Percentiles rank a stretch among this genome's conserved stretches.
These are phyloP conservation scores for Torymus tubicola DNA, from an alignment of 2,888 invertebrate genomes.

Conservation along the genomic window DNA sequence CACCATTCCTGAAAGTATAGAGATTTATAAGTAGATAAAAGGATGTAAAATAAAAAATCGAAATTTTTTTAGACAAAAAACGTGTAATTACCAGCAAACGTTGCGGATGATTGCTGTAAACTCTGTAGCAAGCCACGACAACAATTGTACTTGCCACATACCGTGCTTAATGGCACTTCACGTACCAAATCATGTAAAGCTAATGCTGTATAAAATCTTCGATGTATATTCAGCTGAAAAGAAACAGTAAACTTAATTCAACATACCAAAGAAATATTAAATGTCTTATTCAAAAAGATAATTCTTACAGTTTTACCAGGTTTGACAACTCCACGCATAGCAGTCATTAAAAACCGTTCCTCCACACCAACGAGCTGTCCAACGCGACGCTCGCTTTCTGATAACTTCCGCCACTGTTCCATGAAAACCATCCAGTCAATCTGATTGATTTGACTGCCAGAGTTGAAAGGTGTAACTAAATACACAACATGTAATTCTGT, in stretches of 20 bases:
- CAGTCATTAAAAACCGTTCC: slow-evolving; percentile 89
- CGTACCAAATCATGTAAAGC: slow-evolving; percentile 95
- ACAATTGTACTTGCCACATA: slow-evolving; percentile 91
- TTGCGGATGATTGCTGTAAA: slow-evolving; percentile 95
- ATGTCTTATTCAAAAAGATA: too few species aligned
- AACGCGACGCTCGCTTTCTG: slow-evolving; percentile 88
- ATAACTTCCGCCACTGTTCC: slow-evolving; percentile 89
- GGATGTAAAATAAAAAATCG: too few species aligned
- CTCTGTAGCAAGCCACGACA: slow-evolving; percentile 94
- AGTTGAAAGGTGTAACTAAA: slow-evolving; percentile 94
- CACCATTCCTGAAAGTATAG: slow-evolving; percentile 87
- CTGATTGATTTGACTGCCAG: slow-evolving; percentile 86
- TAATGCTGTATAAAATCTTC: slow-evolving; percentile 91
- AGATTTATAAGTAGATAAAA: too few species aligned
- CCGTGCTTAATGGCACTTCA: slow-evolving; percentile 88
- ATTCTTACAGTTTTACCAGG: slow-evolving; percentile 66
- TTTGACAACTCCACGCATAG: slow-evolving; percentile 83
- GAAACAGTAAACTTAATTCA: slow-evolving; percentile 5
- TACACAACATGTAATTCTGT: slow-evolving; percentile 97
- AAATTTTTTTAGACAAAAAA: neutral
- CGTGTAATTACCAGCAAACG: slow-evolving; percentile 88
- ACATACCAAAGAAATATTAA: too few species aligned
- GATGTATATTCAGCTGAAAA: slow-evolving; percentile 71
- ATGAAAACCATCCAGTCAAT: slow-evolving; percentile 89
- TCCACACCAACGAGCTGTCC: slow-evolving; percentile 92